A percentile compares a stretch with the other conserved stretches of the same genome.
phyloP scores from a whole-genome alignment of 2,888 invertebrate genomes.

The Zele albiditarsus region DNA sequence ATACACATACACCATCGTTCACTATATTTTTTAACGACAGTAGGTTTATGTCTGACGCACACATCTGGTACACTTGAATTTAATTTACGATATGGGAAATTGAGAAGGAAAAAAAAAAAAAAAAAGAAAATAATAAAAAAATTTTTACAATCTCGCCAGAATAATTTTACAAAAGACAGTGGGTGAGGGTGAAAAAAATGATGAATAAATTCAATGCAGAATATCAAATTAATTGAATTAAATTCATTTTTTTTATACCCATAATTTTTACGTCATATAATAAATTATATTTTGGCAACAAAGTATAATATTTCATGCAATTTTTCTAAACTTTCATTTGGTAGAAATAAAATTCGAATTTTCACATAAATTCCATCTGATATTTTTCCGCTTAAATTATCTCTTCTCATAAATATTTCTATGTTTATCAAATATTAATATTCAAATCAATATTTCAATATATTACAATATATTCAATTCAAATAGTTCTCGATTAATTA shows the following conservation, averaged over 20 bases:
- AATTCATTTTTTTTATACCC: no score
- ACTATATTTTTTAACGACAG: constrained; percentile 7
- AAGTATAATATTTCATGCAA: no score
- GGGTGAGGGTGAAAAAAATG: background rate
- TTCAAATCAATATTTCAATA: background rate
- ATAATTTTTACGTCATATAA: no score
- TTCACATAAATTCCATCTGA: no score
- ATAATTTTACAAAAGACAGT: background rate
- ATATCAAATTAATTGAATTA: background rate
- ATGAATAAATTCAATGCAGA: background rate
- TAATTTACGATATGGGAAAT: constrained; percentile 30
- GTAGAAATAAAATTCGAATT: no score
- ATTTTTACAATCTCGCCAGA: background rate
- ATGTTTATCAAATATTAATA: constrained; percentile 3
- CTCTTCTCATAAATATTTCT: no score
- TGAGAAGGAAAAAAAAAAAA: background rate
- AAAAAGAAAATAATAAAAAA: constrained; percentile 9
- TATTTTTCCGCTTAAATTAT: no score
- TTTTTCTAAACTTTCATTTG: no score
- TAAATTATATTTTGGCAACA: no score
- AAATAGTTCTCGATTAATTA: constrained; percentile 2
- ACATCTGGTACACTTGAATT: constrained; percentile 18
- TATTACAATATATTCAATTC: background rate
- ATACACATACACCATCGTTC: background rate
- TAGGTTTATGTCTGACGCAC: constrained; percentile 16